Conservation (phyloP, 2,888 invertebrate genomes). For the Odontothrips loti region DNA sequence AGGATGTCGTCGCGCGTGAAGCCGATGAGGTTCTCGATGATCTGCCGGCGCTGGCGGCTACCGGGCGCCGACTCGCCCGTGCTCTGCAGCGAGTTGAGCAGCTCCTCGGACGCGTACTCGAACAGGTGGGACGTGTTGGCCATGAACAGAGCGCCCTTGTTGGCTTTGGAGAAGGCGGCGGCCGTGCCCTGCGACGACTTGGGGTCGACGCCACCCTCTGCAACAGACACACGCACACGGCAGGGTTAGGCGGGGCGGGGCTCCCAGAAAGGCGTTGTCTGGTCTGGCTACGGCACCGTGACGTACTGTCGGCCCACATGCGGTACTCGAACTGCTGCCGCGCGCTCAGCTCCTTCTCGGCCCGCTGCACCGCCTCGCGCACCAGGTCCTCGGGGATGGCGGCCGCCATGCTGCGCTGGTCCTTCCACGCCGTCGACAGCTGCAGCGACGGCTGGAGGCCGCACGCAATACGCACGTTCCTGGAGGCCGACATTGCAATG, state of each 20-base stretch:
- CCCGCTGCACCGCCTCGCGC: conserved; percentile 70
- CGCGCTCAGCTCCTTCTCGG: conserved; percentile 69
- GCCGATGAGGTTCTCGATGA: conserved; percentile 51
- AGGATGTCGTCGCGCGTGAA: conserved; percentile 63
- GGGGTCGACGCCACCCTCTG: conserved; percentile 77
- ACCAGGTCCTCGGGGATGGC: conserved; percentile 67
- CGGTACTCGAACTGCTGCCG: conserved; percentile 76
- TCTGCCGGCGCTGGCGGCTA: conserved; percentile 70
- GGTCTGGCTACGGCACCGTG: neutral
- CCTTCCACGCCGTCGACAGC: conserved; percentile 29
- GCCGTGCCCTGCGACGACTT: conserved; percentile 82
- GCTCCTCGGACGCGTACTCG: conserved; percentile 82
- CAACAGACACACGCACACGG: conserved; percentile 25
- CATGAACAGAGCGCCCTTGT: conserved; percentile 71
- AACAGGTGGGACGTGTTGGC: conserved; percentile 83
- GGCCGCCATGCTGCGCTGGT: conserved; percentile 45
- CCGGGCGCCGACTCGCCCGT: conserved; percentile 42
- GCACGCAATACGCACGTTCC: conserved; percentile 36
- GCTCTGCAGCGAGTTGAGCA: conserved; percentile 54
- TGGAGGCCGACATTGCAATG: too few species aligned
- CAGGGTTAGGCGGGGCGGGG: neutral
- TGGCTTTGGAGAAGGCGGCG: conserved; percentile 86
- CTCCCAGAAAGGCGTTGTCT: neutral
- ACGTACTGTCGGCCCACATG: conserved; percentile 68
- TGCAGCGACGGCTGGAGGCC: conserved; percentile 35